Evolutionary conservation across 2,888 invertebrate species (phyloP).

Genomic region (Busseola fusca): DNA sequence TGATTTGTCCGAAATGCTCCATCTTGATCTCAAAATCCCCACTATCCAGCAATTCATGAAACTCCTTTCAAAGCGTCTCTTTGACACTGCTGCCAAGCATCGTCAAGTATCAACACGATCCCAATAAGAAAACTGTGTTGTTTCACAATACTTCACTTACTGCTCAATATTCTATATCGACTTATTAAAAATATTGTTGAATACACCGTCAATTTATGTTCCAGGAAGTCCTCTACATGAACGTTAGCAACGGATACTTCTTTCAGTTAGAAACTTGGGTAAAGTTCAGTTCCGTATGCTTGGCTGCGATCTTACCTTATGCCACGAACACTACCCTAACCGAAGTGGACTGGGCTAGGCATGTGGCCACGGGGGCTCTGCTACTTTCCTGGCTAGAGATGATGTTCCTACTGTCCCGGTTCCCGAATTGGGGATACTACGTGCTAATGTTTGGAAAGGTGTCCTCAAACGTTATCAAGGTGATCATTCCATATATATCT

Average conservation of each 20-base stretch:
- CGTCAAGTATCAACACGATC: neutral
- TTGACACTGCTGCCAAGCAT: no score
- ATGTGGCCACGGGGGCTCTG: slow-evolving; percentile 85
- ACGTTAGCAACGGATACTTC: slow-evolving; percentile 80
- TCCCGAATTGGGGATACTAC: slow-evolving; percentile 89
- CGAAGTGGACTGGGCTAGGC: slow-evolving; percentile 77
- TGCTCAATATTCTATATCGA: neutral
- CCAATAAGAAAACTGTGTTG: neutral
- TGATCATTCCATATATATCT: slow-evolving; percentile 54
- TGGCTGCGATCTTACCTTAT: slow-evolving; percentile 75
- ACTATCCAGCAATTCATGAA: no score
- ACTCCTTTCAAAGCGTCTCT: no score
- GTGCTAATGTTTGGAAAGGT: slow-evolving; percentile 90
- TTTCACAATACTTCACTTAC: neutral
- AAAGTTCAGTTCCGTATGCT: slow-evolving; percentile 80
- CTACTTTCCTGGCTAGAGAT: slow-evolving; percentile 89
- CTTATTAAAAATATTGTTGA: neutral
- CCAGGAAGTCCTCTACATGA: slow-evolving; percentile 85
- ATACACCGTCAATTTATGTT: slow-evolving; percentile 11
- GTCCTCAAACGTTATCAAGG: slow-evolving; percentile 88
- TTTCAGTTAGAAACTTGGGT: slow-evolving; percentile 86
- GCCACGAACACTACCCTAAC: neutral
- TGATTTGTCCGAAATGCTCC: no score
- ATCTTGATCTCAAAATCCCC: no score
- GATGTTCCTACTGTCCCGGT: slow-evolving; percentile 88